Percentiles rank a stretch among this genome's conserved stretches.
Conservation (phyloP, 1,140 invertebrate species). For the Polyergus mexicanus region DNA sequence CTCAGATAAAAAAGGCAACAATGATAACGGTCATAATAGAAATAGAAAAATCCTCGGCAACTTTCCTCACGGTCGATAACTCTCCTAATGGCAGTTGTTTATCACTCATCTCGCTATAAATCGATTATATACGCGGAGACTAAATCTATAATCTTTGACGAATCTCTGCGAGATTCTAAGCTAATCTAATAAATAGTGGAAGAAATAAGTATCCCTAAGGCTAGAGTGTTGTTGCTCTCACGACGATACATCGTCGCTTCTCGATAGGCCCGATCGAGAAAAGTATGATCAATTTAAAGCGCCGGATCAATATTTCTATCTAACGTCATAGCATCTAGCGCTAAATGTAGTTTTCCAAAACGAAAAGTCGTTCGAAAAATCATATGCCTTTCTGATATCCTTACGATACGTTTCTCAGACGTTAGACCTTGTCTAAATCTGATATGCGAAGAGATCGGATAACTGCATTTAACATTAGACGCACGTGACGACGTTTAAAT, state of each 20-base stretch:
- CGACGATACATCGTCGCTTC: constrained; percentile 44
- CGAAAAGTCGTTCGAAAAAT: neutral
- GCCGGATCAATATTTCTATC: constrained; percentile 25
- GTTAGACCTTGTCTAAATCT: neutral
- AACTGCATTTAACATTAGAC: constrained; percentile 15
- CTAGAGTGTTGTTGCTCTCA: constrained; percentile 67
- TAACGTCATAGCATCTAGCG: constrained; percentile 19
- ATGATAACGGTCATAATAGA: constrained; percentile 68
- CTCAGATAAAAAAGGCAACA: constrained; percentile 79
- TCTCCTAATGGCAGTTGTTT: constrained; percentile 79
- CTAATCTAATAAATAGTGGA: constrained; percentile 84
- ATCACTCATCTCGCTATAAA: constrained; percentile 60
- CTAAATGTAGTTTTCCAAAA: constrained; percentile 10
- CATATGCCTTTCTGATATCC: neutral
- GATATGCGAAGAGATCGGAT: neutral
- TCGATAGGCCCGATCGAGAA: constrained; percentile 66
- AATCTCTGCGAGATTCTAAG: constrained; percentile 70
- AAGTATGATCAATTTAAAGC: constrained; percentile 52
- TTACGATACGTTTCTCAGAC: neutral
- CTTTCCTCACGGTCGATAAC: constrained; percentile 62
- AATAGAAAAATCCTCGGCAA: constrained; percentile 56
- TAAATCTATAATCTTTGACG: constrained; percentile 62
- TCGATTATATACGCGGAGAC: constrained; percentile 41
- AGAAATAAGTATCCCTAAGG: constrained; percentile 82
- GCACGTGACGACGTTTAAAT: neutral